phyloP scores from a whole-genome alignment of 2,113 vertebrate species.

The Epinephelus fuscoguttatus region DNA sequence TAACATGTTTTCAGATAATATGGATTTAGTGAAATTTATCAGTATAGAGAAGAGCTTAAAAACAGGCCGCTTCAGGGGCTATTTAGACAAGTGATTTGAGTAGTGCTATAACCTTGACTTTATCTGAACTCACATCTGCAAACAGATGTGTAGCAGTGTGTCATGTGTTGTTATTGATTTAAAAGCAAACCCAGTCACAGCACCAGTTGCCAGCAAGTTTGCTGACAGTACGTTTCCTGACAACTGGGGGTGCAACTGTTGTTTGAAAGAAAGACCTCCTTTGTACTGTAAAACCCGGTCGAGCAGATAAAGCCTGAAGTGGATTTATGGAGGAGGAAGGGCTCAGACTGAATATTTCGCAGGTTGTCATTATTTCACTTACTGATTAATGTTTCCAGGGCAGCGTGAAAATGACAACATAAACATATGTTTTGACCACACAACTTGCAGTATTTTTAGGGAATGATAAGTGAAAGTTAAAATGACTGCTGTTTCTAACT shows the following conservation, averaged over 20 bases:
- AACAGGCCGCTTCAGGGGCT: neutral
- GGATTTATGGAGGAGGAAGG: slow-evolving; percentile 13
- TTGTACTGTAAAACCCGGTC: slow-evolving; percentile 38
- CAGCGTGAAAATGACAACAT: neutral
- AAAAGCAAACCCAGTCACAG: slow-evolving; percentile 31
- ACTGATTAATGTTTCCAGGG: neutral
- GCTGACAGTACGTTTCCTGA: slow-evolving; percentile 49
- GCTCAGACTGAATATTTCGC: slow-evolving; percentile 5
- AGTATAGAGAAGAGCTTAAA: too few relatives aligned
- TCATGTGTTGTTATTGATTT: slow-evolving; percentile 2
- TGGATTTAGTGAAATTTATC: neutral
- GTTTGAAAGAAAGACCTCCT: slow-evolving; percentile 52
- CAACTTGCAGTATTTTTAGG: neutral
- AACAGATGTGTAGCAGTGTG: slow-evolving; percentile 32
- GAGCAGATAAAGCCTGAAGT: slow-evolving; percentile 19
- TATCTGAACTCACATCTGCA: neutral
- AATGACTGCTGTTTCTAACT: neutral
- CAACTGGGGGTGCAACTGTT: slow-evolving; percentile 64
- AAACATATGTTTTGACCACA: neutral
- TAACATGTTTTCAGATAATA: neutral
- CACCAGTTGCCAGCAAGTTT: slow-evolving; percentile 52
- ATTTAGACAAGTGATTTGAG: neutral
- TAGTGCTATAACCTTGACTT: neutral
- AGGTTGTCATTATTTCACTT: neutral
- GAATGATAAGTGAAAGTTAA: neutral